Conservation (phyloP, 2,888 invertebrate genomes). For the Zygogramma bicolorata region DNA sequence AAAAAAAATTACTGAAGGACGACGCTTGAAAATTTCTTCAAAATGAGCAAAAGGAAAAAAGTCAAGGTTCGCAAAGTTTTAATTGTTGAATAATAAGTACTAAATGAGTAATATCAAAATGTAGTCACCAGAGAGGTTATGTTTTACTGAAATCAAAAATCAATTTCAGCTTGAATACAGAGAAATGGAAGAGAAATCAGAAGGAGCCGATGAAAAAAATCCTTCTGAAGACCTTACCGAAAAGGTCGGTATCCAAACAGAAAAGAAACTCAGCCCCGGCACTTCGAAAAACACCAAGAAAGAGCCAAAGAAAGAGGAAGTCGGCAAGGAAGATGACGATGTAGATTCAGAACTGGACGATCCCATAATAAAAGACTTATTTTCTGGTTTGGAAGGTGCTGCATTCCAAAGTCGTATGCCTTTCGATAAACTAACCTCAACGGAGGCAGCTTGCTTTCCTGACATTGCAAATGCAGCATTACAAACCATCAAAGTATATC, state of each 20-base stretch:
- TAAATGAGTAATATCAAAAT: background rate
- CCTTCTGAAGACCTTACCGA: conserved; percentile 66
- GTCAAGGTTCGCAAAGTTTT: conserved; percentile 56
- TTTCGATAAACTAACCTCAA: conserved; percentile 93
- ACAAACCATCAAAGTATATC: conserved; percentile 80
- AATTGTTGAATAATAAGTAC: background rate
- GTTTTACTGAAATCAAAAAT: conserved; percentile 17
- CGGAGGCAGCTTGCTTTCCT: conserved; percentile 93
- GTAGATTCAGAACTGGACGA: conserved; percentile 77
- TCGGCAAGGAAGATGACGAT: conserved; percentile 75
- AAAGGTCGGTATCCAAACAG: conserved; percentile 69
- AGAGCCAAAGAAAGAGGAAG: conserved; percentile 62
- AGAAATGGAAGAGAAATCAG: conserved; percentile 78
- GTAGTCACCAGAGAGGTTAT: conserved; percentile 45
- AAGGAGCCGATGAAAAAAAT: conserved; percentile 72
- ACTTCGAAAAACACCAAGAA: conserved; percentile 67
- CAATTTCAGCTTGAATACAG: conserved; percentile 72
- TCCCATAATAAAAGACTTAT: conserved; percentile 68
- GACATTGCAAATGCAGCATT: conserved; percentile 89
- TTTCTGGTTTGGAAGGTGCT: conserved; percentile 84
- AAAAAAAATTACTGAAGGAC: no score
- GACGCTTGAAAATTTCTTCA: conserved; percentile 23
- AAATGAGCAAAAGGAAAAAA: conserved; percentile 65
- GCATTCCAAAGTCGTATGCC: conserved; percentile 95
- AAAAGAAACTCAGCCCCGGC: conserved; percentile 71